Evolutionary conservation across 1,140 invertebrate species (phyloP), one percentile per base, ranked within the genome.

Genomic region (Thereuonema tuberculata): DNA sequence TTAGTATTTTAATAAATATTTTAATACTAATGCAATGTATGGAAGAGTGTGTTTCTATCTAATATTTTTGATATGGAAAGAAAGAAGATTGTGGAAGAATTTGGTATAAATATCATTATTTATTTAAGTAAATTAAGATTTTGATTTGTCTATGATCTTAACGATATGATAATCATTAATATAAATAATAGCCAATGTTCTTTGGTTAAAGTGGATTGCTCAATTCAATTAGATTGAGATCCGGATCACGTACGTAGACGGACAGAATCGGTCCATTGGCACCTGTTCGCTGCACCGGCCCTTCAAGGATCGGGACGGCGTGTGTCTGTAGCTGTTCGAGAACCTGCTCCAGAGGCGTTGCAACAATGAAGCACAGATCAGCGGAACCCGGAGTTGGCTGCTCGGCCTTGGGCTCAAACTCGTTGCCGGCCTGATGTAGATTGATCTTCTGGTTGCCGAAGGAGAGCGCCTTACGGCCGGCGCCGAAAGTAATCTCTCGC

Each of bases 391-490:
- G 67, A 1, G 64, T 68, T 2, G 72, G 71, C 1, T 58, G 43
- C 17, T 61, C 25, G 3, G 72, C 70, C 62, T 72, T 70, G 3
- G 71, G 71, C 57, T 70, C 65, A 57, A 70, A 69, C 58, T 72
- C 70, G 9, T 66, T 67, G 0, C 69, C 67, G 46, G 64, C 57
- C 56, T 68, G 61, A 61, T 73, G 72, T 1, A 73, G 56, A 50
- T 72, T 72, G 23, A 73, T 72, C 58, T 73, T 73, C 25, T 71
- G 70, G 14, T 65, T 37, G 0, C 71, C 71, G 62, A 71, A 72
- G 29, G 62, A 65, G 2, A 73, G 61, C 5, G 72, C 69, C 57
- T 66, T 68, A 48, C 71, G 58, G 17, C 31, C 31, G 21, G 67
- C 64, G 64, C 70, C 58, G 56, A 72, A 71, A 1, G 64, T 65